Evolutionary conservation across 2,113 vertebrate species (phyloP).

Genomic region (Hemiscyllium ocellatum): DNA sequence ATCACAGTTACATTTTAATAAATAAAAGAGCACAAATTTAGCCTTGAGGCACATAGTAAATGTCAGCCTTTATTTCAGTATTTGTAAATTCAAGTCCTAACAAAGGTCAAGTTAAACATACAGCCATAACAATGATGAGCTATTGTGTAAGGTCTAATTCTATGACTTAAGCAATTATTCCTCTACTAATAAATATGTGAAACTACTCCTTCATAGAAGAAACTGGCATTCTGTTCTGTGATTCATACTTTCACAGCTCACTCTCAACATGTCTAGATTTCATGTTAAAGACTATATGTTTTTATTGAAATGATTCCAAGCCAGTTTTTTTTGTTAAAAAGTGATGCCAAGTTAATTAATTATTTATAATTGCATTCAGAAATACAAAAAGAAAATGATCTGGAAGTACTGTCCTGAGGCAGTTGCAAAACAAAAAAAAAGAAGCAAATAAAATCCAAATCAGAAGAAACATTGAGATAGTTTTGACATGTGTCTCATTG

Average conservation of each 20-base stretch:
- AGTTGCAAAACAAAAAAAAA: background rate
- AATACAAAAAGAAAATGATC: background rate
- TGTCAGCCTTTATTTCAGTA: background rate
- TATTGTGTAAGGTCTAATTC: background rate
- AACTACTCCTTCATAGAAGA: background rate
- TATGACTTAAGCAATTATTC: background rate
- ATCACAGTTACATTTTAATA: background rate
- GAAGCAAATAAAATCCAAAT: background rate
- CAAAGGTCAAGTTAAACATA: background rate
- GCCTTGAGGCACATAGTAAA: background rate
- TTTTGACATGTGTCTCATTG: too few species aligned
- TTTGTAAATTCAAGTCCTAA: background rate
- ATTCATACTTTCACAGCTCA: background rate
- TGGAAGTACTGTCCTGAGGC: background rate
- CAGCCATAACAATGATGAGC: background rate
- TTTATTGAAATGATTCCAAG: background rate
- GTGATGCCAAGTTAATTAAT: background rate
- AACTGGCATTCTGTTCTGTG: background rate
- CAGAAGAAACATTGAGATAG: background rate
- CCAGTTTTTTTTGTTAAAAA: background rate
- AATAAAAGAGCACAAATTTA: background rate
- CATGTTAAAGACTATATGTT: background rate
- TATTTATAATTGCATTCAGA: background rate
- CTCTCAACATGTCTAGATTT: background rate
- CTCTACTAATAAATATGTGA: background rate